Evolutionary conservation across 2,888 invertebrate genomes (phyloP).

Genomic region (Drosophila subsilvestris): DNA sequence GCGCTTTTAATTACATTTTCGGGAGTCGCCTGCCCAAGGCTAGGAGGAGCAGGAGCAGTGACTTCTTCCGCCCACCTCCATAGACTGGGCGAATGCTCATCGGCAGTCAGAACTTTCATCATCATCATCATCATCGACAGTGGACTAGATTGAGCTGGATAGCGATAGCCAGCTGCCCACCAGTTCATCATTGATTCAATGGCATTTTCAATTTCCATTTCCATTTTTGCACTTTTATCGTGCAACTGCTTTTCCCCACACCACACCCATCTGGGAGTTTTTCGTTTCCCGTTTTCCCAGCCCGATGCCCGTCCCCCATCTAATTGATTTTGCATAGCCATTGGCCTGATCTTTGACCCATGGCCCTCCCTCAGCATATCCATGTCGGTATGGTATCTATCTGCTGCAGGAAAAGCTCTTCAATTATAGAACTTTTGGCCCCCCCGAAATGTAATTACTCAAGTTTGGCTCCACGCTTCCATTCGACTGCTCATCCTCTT

Average conservation of each 20-base stretch:
- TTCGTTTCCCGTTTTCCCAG: neutral
- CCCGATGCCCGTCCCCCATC: constrained; percentile 5
- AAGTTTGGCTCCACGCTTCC: constrained; percentile 20
- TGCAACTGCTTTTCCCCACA: constrained; percentile 37
- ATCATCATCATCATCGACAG: constrained; percentile 1
- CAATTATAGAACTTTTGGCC: constrained; percentile 59
- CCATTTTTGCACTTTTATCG: constrained; percentile 39
- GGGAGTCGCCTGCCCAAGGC: neutral
- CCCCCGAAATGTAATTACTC: constrained; percentile 59
- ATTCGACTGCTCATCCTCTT: constrained; percentile 6
- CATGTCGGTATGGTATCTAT: constrained; percentile 5
- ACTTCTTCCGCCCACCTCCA: constrained; percentile 8
- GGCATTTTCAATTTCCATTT: constrained; percentile 57
- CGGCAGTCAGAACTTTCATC: constrained; percentile 1
- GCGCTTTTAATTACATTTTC: constrained; percentile 75
- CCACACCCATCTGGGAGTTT: neutral
- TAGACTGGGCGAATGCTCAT: constrained; percentile 26
- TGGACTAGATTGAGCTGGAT: neutral
- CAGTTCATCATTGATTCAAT: constrained; percentile 38
- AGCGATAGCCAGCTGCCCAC: constrained; percentile 7
- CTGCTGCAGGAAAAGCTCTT: constrained; percentile 40
- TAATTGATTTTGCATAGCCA: constrained; percentile 65
- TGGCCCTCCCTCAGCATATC: constrained; percentile 1
- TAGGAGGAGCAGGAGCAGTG: neutral
- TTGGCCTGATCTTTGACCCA: constrained; percentile 6